These are phyloP conservation scores for Procambarus virginalis DNA, from an alignment of 1,140 invertebrate species.

Conservation along the genomic window DNA sequence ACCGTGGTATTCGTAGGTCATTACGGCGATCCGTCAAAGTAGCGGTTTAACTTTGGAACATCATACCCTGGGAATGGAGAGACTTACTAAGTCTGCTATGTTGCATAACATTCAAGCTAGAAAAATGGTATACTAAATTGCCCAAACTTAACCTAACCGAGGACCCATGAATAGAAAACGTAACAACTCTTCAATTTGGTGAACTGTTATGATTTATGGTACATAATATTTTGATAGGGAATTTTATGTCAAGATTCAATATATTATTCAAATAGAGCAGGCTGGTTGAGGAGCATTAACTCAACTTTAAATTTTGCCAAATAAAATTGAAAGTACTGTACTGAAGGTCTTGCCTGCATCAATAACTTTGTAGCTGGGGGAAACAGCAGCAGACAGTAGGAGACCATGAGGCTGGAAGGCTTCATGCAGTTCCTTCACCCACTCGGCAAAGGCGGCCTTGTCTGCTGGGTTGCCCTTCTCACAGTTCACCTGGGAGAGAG, in stretches of 20 bases:
- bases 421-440: constrained; percentile 82
- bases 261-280: too few relatives aligned
- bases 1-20: constrained; percentile 90
- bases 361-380: constrained; percentile 87
- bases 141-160: too few relatives aligned
- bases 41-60: constrained; percentile 80
- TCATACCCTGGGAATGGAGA: constrained; percentile 80
- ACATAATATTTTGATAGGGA: too few relatives aligned
- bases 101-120: not conserved
- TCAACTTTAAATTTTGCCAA: not conserved
- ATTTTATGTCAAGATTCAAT: too few relatives aligned
- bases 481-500: constrained; percentile 81
- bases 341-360: constrained; percentile 75
- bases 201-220: too few relatives aligned
- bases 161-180: too few relatives aligned
- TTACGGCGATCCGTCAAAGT: constrained; percentile 90
- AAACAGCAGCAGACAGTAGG: constrained; percentile 87
- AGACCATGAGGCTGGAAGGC: constrained; percentile 83
- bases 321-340: not conserved
- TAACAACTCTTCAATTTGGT: too few relatives aligned
- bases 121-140: too few relatives aligned
- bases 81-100: not conserved
- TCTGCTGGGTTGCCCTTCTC: constrained; percentile 84
- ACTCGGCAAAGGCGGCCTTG: constrained; percentile 82
- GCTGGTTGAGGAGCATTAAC: too few relatives aligned